Conservation (phyloP, 2,797 vertebrate genomes). For the Coluber constrictor region DNA sequence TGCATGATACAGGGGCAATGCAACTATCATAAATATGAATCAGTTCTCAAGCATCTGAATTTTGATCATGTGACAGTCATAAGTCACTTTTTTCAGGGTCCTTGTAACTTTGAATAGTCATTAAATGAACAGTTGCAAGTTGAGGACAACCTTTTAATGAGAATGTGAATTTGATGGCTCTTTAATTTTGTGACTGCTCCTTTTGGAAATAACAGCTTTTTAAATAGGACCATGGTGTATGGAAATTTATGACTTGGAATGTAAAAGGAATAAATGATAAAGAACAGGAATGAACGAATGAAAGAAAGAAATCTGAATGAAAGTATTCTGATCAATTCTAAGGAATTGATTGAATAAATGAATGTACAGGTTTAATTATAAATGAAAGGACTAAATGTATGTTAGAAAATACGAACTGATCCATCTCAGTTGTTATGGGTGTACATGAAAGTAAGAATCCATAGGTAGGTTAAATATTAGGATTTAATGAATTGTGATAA, state of each 20-base stretch:
- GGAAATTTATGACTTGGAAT: neutral
- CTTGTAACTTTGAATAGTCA: neutral
- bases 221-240: neutral
- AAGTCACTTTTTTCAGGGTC: neutral
- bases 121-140: neutral
- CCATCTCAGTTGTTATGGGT: neutral
- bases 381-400: neutral
- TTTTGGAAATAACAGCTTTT: neutral
- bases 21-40: neutral
- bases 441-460: neutral
- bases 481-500: neutral
- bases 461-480: neutral
- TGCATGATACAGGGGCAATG: neutral
- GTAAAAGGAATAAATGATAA: neutral
- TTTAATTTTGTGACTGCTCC: slow-evolving; percentile 5
- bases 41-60: neutral
- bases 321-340: neutral
- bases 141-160: slow-evolving; percentile 10
- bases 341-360: neutral
- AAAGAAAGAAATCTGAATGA: neutral
- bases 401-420: neutral
- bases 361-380: neutral
- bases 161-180: slow-evolving; percentile 30
- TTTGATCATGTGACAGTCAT: neutral
- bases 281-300: neutral